Evolutionary conservation across 2,797 vertebrate genomes (phyloP), one percentile per base, ranked within the genome.

Genomic region (Mycteria americana): DNA sequence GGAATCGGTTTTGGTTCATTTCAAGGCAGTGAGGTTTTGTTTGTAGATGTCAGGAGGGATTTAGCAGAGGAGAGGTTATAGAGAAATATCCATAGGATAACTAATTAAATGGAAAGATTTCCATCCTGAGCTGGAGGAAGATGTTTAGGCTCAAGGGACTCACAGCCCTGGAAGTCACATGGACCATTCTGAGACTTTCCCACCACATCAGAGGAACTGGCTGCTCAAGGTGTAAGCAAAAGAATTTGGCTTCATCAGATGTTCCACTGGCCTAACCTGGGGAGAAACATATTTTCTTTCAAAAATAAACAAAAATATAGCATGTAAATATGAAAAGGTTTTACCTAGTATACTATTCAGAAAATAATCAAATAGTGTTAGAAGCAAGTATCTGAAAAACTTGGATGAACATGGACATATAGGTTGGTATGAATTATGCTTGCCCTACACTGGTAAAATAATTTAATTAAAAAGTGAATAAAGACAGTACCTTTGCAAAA

Each of bases 21-120:
- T 95, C 96, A 97, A 96, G 84, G 88, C 96, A 97, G 85, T 93
- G 85, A 96, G 95, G 91, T 96, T 97, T 97, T 95, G 85, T 95
- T 88, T 95, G 81, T 81, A 88, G 91, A 97, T 95, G 96, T 97
- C 96, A 97, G 69, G 62, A 92, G 75, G 94, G 94, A 97, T 97
- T 97, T 97, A 97, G 77, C 57, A 88, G 48, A 93, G 88, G 23
- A 87, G 67, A 91, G 78, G 59, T 91, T 96, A 96, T 93, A 93
- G 89, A 97, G 96, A 95, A 95, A 97, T 97, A 95, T 96, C 88
- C 56, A 89, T 91, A 95, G 92, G 94, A 95, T 95, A 92, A 96
- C 93, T 96, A 96, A 97, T 95, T 91, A 94, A 67, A 91, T 31
- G 63, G 94, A 96, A 97, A 93, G 84, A 95, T 97, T 96, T 97